These are phyloP conservation scores for Scomber scombrus DNA, from an alignment of 2,113 vertebrate genomes.

Conservation along the genomic window DNA sequence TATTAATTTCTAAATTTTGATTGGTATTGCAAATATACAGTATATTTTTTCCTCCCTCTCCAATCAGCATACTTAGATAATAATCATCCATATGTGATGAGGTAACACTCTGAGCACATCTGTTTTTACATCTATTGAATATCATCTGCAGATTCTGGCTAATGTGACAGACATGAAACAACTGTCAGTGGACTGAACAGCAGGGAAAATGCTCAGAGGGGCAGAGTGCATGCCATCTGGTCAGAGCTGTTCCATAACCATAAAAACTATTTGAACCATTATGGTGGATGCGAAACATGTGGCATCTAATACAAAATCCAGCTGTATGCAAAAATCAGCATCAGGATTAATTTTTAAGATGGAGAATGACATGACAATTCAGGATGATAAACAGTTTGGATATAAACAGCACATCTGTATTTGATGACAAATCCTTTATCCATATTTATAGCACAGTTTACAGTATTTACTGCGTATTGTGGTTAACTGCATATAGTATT, in stretches of 20 bases:
- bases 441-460: background rate
- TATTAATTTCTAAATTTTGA: conserved; percentile 1
- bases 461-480: background rate
- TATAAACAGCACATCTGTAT: background rate
- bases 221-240: conserved; percentile 62
- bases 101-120: conserved; percentile 44
- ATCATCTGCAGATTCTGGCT: conserved; percentile 44
- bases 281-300: conserved; percentile 56
- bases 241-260: conserved; percentile 29
- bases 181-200: conserved; percentile 30
- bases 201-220: conserved; percentile 11
- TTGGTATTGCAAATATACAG: conserved; percentile 3
- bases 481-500: background rate
- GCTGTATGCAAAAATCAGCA: background rate
- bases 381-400: background rate
- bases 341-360: conserved; percentile 1
- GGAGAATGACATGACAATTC: background rate
- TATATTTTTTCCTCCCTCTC: background rate
- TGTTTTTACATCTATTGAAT: conserved; percentile 53
- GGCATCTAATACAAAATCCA: conserved; percentile 26
- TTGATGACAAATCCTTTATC: background rate
- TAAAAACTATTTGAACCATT: conserved; percentile 52
- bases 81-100: conserved; percentile 32
- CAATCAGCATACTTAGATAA: conserved; percentile 14
- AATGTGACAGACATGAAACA: conserved; percentile 57